Base-by-base conservation (phyloP, 2,113 vertebrate genomes). In the Eublepharis macularius region DNA sequence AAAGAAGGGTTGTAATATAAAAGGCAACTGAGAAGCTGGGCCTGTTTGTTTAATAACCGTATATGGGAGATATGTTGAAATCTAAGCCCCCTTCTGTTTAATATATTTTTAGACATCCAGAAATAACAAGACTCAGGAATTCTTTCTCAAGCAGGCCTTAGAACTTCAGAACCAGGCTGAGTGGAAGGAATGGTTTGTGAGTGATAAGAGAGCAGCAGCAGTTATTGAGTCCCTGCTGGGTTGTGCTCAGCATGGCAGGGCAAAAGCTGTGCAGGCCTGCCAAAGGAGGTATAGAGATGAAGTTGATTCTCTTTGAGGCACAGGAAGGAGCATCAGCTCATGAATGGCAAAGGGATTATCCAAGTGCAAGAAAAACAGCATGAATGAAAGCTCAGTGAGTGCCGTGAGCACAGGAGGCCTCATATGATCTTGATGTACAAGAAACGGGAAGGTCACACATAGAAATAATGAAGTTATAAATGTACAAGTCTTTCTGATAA, bases 141-240 rank as follows among this genome's bases (percentile, higher is more conserved):
- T 99, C 89, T 99, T 99, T 95, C 97, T 97, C 93, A 98, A 97
- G 94, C 98, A 98, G 90, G 97, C 97, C 2, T 76, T 94, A 0
- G 98, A 99, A 94, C 97, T 99, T 80, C 99, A 99, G 96, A 97
- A 97, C 92, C 98, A 99, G 94, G 89, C 80, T 0, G 99, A 99
- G 90, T 99, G 99, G 99, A 98, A 98, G 41, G 99, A 99, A 88
- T 99, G 99, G 99, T 99, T 99, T 86, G 96, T 97, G 60, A n/a
- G n/a, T n/a, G n/a, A n/a, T n/a, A n/a, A n/a, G n/a, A n/a, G n/a
- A n/a, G n/a, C n/a, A n/a, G 9, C 14, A 26, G 36, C 32, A 9
- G 32, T 26, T 85, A 26, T 72, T 19, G n/a, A 75, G 1, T 39
- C 36, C 41, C 2, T 0, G 26, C 21, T 68, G 32, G 34, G 10